These are phyloP conservation scores for Baryphthengus martii DNA, from an alignment of 2,113 vertebrate genomes.

Conservation along the genomic window DNA sequence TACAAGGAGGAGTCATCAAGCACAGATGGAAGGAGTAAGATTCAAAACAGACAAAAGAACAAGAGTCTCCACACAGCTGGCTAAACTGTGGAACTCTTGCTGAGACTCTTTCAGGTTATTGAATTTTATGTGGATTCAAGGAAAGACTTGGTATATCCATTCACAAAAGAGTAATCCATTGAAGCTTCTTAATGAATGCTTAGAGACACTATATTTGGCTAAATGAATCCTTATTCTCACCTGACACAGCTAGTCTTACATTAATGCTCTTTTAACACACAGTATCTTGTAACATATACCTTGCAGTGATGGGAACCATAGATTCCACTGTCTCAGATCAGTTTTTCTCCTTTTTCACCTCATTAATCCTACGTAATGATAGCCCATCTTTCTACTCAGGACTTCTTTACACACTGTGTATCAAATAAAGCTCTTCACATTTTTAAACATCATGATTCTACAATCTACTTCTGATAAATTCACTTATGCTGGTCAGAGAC, in stretches of 20 bases:
- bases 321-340: not conserved
- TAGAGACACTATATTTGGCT: not conserved
- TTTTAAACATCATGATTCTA: not conserved
- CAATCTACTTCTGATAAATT: not conserved
- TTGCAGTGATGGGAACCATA: not conserved
- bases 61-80: not conserved
- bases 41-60: not conserved
- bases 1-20: not conserved
- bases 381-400: not conserved
- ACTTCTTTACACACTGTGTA: not conserved
- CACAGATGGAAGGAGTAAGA: not conserved
- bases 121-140: not conserved
- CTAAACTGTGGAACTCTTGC: not conserved
- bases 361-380: not conserved
- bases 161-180: not conserved
- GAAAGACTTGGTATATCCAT: not conserved
- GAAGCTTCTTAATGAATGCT: not conserved
- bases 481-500: not conserved
- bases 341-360: not conserved
- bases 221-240: not conserved
- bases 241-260: not conserved
- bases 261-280: not conserved
- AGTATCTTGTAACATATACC: not conserved
- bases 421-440: not conserved
- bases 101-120: not conserved